Conservation (phyloP, 2,888 invertebrate genomes). For the Nomada ferruginata region DNA sequence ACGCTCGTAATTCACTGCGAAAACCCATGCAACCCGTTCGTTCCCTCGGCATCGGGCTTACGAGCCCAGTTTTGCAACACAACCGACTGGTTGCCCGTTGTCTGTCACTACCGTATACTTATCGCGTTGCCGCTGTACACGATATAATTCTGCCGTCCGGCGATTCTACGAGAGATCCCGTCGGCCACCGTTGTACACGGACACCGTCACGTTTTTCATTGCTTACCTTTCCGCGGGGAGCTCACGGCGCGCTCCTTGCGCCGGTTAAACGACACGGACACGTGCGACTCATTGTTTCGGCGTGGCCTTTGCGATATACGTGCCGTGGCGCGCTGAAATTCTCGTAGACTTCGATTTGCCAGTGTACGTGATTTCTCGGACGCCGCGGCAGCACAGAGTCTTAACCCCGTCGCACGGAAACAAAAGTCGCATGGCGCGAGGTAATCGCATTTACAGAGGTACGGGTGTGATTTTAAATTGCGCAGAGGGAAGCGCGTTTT, state of each 20-base stretch:
- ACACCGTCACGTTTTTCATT: conserved; percentile 60
- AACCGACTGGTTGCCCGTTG: conserved; percentile 45
- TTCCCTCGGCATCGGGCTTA: conserved; percentile 24
- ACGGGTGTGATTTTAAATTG: not conserved
- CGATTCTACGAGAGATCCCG: conserved; percentile 52
- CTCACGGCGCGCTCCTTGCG: conserved; percentile 40
- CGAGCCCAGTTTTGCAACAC: conserved; percentile 64
- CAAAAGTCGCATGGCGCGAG: not conserved
- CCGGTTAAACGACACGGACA: conserved; percentile 56
- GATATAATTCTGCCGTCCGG: conserved; percentile 52
- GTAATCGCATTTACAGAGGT: too few species aligned
- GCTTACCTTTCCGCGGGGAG: conserved; percentile 54
- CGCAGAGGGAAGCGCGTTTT: not conserved
- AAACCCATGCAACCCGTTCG: conserved; percentile 68
- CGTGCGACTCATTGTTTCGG: conserved; percentile 64
- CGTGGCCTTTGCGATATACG: conserved; percentile 51
- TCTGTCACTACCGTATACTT: conserved; percentile 70
- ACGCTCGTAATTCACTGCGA: conserved; percentile 76
- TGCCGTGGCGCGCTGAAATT: conserved; percentile 27
- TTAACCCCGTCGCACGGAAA: not conserved
- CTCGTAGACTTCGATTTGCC: conserved; percentile 45
- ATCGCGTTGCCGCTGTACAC: conserved; percentile 61
- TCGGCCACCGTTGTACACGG: conserved; percentile 13
- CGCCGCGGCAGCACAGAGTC: conserved; percentile 2
- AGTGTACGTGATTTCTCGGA: conserved; percentile 24